Base-by-base conservation (phyloP, 2,113 vertebrate species). In the Mustela nigripes region DNA sequence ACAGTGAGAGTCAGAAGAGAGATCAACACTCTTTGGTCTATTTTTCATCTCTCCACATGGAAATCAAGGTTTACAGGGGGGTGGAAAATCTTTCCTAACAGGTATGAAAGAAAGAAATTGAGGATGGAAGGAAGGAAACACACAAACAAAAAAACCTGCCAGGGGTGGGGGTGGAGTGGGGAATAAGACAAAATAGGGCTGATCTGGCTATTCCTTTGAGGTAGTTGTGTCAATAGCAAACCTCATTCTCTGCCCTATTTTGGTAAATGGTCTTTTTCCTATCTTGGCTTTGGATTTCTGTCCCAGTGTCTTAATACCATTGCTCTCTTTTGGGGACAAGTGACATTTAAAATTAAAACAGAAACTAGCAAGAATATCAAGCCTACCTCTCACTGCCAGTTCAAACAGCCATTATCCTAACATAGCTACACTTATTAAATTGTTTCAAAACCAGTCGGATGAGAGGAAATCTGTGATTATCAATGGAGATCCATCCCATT, bases 281-380 rank as follows among this genome's bases (percentile, higher is more conserved):
- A 50, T 22, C 9, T 60, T 83, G 24, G 10, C 81, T 78, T 82
- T 45, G 42, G 0, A 16, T 79, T 79, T 89, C 31, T 89, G 10
- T 60, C 24, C 24, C 65, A 42, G 5, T 79, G 21, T 48, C 21
- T 84, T 65, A 67, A 60, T 45, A 28, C 33, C 7, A 1, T 92
- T 92, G 39, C 14, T 63, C 21, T 90, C 14, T 95, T 95, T 53
- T 28, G 90, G 10, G 78, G n/a, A 90, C 36, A 81, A 86, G 21
- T 56, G 62, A 67, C 21, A 95, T 94, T 97, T 95, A 80, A 94
- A 79, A 31, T 81, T 83, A 48, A 39, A 73, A 50, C 8, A 65
- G 45, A 81, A 85, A 50, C 36, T 60, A 1, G 21, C 53, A 89
- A 79, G 82, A 90, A 87, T 67, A 83, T 33, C 21, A 82, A 92